A percentile compares a stretch with the other conserved stretches of the same genome.
Evolutionary conservation across 2,113 vertebrate genomes (phyloP).

Genomic region (Himantopus leucocephalus): DNA sequence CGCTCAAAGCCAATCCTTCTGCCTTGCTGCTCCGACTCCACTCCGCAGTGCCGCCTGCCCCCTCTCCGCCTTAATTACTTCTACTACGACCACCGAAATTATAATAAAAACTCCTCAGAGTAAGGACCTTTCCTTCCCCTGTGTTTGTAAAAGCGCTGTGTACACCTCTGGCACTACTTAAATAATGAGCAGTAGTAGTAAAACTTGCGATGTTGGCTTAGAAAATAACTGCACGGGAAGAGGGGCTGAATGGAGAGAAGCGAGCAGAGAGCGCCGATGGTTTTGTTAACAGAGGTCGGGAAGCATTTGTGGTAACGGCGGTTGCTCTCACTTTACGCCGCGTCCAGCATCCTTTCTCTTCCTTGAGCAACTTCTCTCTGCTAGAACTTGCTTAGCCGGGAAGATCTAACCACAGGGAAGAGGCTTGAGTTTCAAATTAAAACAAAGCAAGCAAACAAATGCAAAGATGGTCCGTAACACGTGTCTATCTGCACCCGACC

Average conservation of each 20-base stretch:
- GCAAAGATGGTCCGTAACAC: not conserved
- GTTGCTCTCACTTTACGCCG: slow-evolving; percentile 5
- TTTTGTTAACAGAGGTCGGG: not conserved
- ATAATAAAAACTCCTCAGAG: not conserved
- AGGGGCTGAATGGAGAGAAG: not conserved
- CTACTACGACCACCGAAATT: not conserved
- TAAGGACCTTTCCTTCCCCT: not conserved
- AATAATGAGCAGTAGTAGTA: not conserved
- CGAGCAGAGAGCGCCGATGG: fast-evolving
- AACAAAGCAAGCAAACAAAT: not conserved
- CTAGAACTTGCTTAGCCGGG: not conserved
- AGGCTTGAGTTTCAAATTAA: not conserved
- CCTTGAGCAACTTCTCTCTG: slow-evolving; percentile 10
- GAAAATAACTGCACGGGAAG: not conserved
- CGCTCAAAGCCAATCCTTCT: not conserved
- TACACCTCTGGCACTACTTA: not conserved
- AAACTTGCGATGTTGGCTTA: not conserved
- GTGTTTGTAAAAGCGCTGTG: not conserved
- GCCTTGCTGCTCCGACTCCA: not conserved
- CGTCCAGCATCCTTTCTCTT: slow-evolving; percentile 23
- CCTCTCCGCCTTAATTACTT: not conserved
- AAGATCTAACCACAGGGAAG: slow-evolving; percentile 22
- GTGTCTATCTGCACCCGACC: not conserved
- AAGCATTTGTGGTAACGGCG: not conserved
- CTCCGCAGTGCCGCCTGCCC: not conserved